phyloP scores from a whole-genome alignment of 2,113 vertebrate genomes.

The Varanus komodoensis region DNA sequence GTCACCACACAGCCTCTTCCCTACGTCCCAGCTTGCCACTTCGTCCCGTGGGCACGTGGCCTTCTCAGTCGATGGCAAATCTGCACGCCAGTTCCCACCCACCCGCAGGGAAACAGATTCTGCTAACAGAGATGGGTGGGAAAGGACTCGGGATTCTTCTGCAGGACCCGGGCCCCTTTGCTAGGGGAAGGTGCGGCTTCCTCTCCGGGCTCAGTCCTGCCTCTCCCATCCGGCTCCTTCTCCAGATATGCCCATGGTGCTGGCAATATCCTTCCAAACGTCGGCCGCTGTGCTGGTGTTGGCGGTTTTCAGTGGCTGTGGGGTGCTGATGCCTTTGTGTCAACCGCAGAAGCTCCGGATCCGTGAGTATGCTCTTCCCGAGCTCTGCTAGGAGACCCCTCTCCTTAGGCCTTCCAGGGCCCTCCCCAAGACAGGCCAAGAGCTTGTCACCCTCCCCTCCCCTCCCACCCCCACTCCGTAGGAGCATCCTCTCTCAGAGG shows the following conservation, averaged over 20 bases:
- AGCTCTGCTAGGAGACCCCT: not conserved
- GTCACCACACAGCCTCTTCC: too few species aligned
- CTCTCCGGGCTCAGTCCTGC: not conserved
- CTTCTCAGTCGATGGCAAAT: not conserved
- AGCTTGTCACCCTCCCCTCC: not conserved
- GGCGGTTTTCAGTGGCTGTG: not conserved
- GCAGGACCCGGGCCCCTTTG: not conserved
- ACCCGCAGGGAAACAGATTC: not conserved
- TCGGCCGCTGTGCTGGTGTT: not conserved
- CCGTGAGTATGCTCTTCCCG: not conserved
- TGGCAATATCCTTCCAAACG: not conserved
- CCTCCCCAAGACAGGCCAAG: not conserved
- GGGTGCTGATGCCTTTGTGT: not conserved
- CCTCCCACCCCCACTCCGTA: too few species aligned
- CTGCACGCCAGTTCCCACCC: not conserved
- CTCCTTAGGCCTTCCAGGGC: too few species aligned
- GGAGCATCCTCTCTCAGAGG: not conserved
- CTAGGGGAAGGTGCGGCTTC: not conserved
- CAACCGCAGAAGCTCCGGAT: not conserved
- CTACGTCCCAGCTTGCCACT: not conserved
- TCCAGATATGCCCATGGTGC: not conserved
- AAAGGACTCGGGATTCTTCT: not conserved
- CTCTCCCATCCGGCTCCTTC: not conserved
- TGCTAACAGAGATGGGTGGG: not conserved
- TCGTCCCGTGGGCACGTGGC: not conserved